Evolutionary conservation across 1,140 invertebrate species (phyloP).

Genomic region (Elymnias hypermnestra): DNA sequence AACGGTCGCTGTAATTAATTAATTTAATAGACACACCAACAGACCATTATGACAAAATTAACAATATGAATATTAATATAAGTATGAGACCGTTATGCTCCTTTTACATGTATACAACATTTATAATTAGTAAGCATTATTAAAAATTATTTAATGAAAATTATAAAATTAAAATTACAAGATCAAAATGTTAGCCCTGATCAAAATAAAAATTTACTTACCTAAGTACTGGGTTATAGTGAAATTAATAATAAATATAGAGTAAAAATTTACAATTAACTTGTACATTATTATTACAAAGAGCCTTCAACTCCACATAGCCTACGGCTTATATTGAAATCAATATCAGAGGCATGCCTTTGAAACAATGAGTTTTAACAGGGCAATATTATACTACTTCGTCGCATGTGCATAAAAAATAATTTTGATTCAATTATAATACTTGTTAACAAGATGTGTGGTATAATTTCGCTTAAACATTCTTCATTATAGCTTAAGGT

Average conservation of each 20-base stretch:
- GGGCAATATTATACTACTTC: not conserved
- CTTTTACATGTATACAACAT: too few relatives aligned
- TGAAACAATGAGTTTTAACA: constrained; percentile 15
- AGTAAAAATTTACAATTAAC: too few relatives aligned
- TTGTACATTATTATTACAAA: constrained; percentile 18
- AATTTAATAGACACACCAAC: too few relatives aligned
- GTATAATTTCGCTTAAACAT: not conserved
- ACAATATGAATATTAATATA: too few relatives aligned
- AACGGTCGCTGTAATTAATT: too few relatives aligned
- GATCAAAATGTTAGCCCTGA: too few relatives aligned
- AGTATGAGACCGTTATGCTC: too few relatives aligned
- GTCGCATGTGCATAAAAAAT: constrained; percentile 1
- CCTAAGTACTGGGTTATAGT: constrained; percentile 1
- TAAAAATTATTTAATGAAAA: too few relatives aligned
- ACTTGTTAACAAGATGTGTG: not conserved
- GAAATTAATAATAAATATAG: constrained; percentile 14
- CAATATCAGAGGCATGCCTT: constrained; percentile 16
- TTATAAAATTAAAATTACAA: too few relatives aligned
- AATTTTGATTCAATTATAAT: not conserved
- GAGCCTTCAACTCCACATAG: constrained; percentile 20
- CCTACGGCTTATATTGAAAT: constrained; percentile 11
- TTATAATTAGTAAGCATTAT: too few relatives aligned
- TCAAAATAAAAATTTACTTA: not conserved
- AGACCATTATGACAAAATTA: too few relatives aligned
- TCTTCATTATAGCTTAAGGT: not conserved